phyloP scores from a whole-genome alignment of 2,113 vertebrate species.

The Apteryx owenii region DNA sequence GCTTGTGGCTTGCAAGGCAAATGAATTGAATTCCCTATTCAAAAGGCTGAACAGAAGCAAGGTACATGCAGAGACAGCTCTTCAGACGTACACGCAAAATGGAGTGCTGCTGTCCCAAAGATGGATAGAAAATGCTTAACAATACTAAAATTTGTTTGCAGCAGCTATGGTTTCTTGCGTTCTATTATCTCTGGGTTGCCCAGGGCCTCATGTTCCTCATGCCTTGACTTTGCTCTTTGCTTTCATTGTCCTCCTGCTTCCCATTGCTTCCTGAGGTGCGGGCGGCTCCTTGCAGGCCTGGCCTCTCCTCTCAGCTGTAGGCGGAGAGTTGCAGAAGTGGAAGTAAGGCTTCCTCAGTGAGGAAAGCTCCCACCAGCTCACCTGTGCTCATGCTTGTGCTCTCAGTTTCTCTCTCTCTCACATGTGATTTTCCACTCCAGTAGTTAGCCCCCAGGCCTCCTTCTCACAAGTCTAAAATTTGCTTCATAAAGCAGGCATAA shows the following conservation, averaged over 20 bases:
- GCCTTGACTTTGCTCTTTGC: not conserved
- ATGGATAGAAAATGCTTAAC: not conserved
- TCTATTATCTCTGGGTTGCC: not conserved
- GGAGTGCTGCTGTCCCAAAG: not conserved
- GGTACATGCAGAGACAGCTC: not conserved
- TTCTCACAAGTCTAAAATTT: not conserved
- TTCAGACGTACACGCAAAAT: not conserved
- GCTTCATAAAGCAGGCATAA: not conserved
- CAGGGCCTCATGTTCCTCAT: not conserved
- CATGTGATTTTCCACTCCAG: not conserved
- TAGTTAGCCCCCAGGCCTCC: not conserved
- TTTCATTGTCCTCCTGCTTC: not conserved
- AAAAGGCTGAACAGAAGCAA: not conserved
- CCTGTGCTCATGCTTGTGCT: not conserved
- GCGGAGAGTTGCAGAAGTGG: not conserved
- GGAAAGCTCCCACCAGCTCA: not conserved
- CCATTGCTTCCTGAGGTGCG: not conserved
- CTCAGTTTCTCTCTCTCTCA: not conserved
- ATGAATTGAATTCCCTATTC: not conserved
- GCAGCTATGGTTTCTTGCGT: not conserved
- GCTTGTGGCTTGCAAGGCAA: not conserved
- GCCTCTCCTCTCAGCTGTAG: not conserved
- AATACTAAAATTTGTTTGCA: not conserved
- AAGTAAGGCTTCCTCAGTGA: not conserved
- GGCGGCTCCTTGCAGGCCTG: not conserved